phyloP scores from a whole-genome alignment of 2,113 vertebrate species.

The Tragelaphus scriptus region DNA sequence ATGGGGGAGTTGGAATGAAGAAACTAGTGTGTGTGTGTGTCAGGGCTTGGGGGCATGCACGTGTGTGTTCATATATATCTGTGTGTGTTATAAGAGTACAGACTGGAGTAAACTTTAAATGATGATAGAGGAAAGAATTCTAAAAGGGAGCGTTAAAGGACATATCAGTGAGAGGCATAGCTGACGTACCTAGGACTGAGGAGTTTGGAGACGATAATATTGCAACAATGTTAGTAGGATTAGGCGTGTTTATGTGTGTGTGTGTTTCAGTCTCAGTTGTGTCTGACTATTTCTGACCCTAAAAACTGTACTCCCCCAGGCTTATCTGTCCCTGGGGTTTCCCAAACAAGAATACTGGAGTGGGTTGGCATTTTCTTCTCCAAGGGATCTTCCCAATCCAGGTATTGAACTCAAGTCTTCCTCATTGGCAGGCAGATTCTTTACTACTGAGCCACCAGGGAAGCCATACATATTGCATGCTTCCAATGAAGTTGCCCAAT shows the following conservation, averaged over 20 bases:
- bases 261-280: neutral
- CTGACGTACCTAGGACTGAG: neutral
- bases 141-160: neutral
- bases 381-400: rapidly evolving
- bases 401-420: neutral
- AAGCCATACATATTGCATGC: neutral
- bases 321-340: neutral
- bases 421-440: neutral
- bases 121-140: neutral
- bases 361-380: neutral
- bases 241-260: rapidly evolving
- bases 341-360: neutral
- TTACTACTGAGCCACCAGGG: neutral
- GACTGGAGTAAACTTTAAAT: neutral
- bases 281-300: neutral
- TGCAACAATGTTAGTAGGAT: neutral
- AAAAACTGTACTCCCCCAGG: neutral
- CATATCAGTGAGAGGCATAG: neutral
- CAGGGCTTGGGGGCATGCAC: neutral
- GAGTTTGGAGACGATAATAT: neutral
- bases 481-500: neutral
- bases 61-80: neutral
- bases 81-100: neutral
- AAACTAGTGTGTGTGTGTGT: neutral
- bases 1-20: neutral